phyloP scores from a whole-genome alignment of 2,113 vertebrate species.

The Calonectris borealis region DNA sequence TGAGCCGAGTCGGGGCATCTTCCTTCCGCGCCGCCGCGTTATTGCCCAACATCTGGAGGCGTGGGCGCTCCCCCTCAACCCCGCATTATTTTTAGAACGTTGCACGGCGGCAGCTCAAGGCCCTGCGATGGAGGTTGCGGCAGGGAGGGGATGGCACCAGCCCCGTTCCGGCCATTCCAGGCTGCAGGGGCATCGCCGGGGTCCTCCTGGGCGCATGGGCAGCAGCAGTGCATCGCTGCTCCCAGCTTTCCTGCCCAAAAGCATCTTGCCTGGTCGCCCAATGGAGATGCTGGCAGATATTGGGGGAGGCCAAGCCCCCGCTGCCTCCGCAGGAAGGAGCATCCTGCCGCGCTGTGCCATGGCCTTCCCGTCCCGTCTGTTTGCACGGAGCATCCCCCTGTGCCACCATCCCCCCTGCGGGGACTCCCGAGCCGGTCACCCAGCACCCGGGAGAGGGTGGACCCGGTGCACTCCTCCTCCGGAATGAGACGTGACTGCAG shows the following conservation, averaged over 20 bases:
- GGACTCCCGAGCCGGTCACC: neutral
- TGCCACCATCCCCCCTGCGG: neutral
- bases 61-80: rapidly evolving
- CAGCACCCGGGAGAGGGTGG: neutral
- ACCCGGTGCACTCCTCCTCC: neutral
- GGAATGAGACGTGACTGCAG: rapidly evolving
- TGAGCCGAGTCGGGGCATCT: neutral
- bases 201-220: neutral
- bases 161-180: neutral
- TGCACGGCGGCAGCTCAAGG: rapidly evolving
- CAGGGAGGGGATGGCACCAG: rapidly evolving
- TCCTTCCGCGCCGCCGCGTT: neutral
- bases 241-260: rapidly evolving
- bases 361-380: neutral
- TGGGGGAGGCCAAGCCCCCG: neutral
- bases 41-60: neutral
- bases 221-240: rapidly evolving
- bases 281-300: rapidly evolving
- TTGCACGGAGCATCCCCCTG: neutral
- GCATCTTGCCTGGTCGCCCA: rapidly evolving
- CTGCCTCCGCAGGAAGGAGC: neutral
- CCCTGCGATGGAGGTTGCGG: rapidly evolving
- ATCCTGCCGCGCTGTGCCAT: rapidly evolving
- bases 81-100: rapidly evolving
- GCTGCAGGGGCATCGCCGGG: neutral